Evolutionary conservation across 2,797 vertebrate species (phyloP), one percentile per base, ranked within the genome.

Genomic region (Sebastes baramenuke): DNA sequence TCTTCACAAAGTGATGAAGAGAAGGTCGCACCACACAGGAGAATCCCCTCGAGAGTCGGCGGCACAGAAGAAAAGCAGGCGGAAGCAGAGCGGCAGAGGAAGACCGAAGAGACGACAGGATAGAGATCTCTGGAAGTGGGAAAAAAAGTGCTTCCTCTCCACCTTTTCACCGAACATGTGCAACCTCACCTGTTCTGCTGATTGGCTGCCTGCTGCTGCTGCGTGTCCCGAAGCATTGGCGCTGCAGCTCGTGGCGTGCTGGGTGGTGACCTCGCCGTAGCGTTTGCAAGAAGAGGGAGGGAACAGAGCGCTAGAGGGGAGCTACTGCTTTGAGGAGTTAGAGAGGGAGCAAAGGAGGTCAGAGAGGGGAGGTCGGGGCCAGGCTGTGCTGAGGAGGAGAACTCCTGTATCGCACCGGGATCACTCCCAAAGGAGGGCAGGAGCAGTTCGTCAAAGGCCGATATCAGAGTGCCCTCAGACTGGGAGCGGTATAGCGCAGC

Each of bases 151-250:
- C 56, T 81, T 89, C 87, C 75, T 59, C 73, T 80, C 80, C 87
- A 88, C 81, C 85, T 70, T 81, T 80, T 79, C 80, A 80, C 72
- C 59, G 4, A 88, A 84, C 89, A 80, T 66, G 86, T 91, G 82
- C 89, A 49, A 83, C 93, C 98, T 98, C 97, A 99, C 98, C 98
- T 99, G 97, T 82, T 95, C 42, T 60, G 92, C 92, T 88, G 95
- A 94, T 88, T 93, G 87, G 95, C 95, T 93, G 95, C 95, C 76
- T 81, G 82, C 89, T 93, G 95, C 92, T 90, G 95, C 94, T 91
- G 94, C 93, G 89, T 94, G 94, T 97, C 96, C 95, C 90, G 88
- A 75, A 95, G 95, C 92, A 95, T 72, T 81, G 93, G 87, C 62
- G 73, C 76, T 81, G 86, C 77, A 29, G 88, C 79, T 68, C 2